Base-by-base conservation (phyloP, 2,888 invertebrate species). In the Tipula confusa region DNA sequence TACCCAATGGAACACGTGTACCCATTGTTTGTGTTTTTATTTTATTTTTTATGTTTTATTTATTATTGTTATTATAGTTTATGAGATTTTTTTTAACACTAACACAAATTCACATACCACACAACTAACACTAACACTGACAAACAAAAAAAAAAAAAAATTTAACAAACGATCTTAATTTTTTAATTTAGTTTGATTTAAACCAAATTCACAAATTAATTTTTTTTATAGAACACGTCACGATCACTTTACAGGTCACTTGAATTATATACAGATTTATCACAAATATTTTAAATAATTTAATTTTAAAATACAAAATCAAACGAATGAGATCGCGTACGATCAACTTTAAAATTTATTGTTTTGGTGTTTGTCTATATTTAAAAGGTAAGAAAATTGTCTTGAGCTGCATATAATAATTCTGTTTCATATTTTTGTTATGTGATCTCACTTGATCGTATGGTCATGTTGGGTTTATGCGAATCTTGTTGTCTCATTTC, bases 1-100 rank as follows among this genome's bases (percentile, higher is more conserved):
- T 64, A 13, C 64, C 64, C 84, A 87, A 86, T 84, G 87, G 87
- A 85, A 88, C 88, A 88, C 88, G 88, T 86, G 88, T 86, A 85
- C 87, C 87, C 88, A 88, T 88, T 84, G 86, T 86, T 84, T 64
- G 24, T 64, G 64, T 64, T 64, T n/a, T n/a, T 64, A 64, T 64
- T 48, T n/a, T 48, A 48, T 48, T 48, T 48, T 48, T 18, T 18
- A 24, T 64, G 6, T 43, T 15, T 15, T 43, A 15, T 15, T 43
- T 43, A 7, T 33, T 33, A 33, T 33, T 43, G 15, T 64, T 64
- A 33, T 11, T 64, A 64, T 64, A 18, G n/a, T n/a, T n/a, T n/a
- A n/a, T n/a, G n/a, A n/a, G n/a, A n/a, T n/a, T 64, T 64, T 24
- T 64, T 0, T 64, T 24, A 64, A 24, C 64, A 64, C 64, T 64